Evolutionary conservation across 2,888 invertebrate genomes (phyloP).

Genomic region (Archips xylosteana): DNA sequence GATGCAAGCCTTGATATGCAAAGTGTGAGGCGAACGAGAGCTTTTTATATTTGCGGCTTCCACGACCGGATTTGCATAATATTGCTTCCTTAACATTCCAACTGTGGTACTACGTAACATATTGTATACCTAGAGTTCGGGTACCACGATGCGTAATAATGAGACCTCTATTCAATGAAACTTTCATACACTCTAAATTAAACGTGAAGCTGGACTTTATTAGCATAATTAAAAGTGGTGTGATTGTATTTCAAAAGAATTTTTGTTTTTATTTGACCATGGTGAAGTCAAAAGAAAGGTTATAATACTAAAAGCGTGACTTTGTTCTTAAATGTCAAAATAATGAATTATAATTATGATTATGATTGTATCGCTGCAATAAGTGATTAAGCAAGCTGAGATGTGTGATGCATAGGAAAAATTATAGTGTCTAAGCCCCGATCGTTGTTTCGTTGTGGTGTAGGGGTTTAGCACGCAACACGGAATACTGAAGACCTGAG

Average conservation of each 20-base stretch:
- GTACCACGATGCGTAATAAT: slow-evolving; percentile 37
- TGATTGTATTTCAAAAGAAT: background rate
- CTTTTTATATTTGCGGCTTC: slow-evolving; percentile 83
- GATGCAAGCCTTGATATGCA: slow-evolving; percentile 85
- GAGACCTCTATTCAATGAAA: slow-evolving; percentile 41
- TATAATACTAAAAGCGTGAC: background rate
- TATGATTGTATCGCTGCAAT: too few species aligned
- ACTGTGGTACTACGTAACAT: slow-evolving; percentile 69
- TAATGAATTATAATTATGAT: too few species aligned
- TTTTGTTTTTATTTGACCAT: background rate
- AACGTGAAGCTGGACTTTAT: background rate
- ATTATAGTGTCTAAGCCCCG: too few species aligned
- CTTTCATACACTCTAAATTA: slow-evolving; percentile 1
- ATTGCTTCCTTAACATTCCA: slow-evolving; percentile 84
- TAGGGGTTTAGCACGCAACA: too few species aligned
- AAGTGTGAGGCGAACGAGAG: slow-evolving; percentile 78
- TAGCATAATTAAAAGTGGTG: background rate
- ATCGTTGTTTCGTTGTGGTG: too few species aligned
- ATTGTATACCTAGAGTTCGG: slow-evolving; percentile 57
- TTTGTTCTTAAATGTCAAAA: too few species aligned
- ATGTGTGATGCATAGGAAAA: too few species aligned
- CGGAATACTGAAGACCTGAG: too few species aligned
- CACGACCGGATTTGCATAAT: slow-evolving; percentile 83
- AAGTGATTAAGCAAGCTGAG: too few species aligned
- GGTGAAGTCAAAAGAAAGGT: background rate